Base-by-base conservation (phyloP, 1,140 invertebrate genomes). In the Conopomorpha cramerella region DNA sequence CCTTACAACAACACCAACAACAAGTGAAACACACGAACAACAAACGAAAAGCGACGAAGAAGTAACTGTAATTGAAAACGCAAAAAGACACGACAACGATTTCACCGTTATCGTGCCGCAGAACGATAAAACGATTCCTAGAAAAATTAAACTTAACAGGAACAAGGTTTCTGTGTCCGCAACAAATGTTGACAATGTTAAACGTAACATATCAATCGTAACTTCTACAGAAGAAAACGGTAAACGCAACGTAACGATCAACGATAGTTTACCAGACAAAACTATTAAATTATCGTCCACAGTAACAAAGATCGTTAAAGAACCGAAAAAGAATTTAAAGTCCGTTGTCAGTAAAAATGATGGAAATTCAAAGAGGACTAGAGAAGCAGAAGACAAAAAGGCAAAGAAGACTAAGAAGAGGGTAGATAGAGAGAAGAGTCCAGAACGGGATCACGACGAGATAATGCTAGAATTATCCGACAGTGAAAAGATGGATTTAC, bases 401-500 rank as follows among this genome's bases (percentile, higher is more conserved):
- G 19, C 10, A 23, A 10, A 6, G 19, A 10, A 4, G 19, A 23
- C 19, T 10, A 23, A 52, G 12, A 63, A 64, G 45, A 54, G 49
- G 29, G 33, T 57, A 58, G 39, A 44, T 49, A 31, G 57, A 55
- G 39, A 53, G 58, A 34, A 65, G 53, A 45, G 32, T 27, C 19
- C 66, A 62, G 31, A 47, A 42, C 8, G 57, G 15, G 72, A 77
- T 39, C 59, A 74, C 14, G 73, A 77, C 46, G 77, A 79, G 51
- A 73, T 79, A 23, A 77, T 56, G 2, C 35, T 79, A 3, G 62
- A 79, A 36, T 36, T 79, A 2, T 79, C 77, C 0, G 74, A 79
- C 50, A 57, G 65, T 2, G 77, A 79, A 30, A 79, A 79, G 47
- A 76, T 78, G 70, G 74, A 79, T 53, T 39, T 79, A 10, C 45